Evolutionary conservation across 2,888 invertebrate species (phyloP), one percentile per base, ranked within the genome.

Genomic region (Brassicogethes aeneus): DNA sequence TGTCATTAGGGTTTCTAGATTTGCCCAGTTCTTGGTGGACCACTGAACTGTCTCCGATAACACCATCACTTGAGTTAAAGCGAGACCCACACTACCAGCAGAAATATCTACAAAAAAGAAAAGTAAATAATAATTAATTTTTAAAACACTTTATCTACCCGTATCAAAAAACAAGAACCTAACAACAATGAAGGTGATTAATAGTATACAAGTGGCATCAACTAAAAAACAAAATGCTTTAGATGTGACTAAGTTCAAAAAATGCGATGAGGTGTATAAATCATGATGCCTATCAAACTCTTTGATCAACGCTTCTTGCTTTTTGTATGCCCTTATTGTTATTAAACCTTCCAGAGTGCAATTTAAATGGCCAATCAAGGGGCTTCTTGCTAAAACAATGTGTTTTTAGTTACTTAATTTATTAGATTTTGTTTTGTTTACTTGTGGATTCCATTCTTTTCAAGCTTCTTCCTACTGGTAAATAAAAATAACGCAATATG

Each of bases 11-110:
- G 86, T 89, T 63, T 65, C 65, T 13, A 61, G 64, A 63, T 92
- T 92, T 0, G 92, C 87, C 51, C 89, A 89, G 64, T 91, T 90
- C 2, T 92, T 72, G 23, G 77, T 69, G 2, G 71, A 73, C 73
- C 73, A 75, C 58, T 76, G 75, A 52, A 76, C 48, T 64, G 69
- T 64, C n/a, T 82, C 82, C 0, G 83, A 84, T 42, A 87, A 72
- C 0, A 79, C 77, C 66, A 86, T 82, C n/a, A 83, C 81, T 60
- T 87, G 84, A 0, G 85, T 85, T 44, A 87, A 82, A 10, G 85
- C 86, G 38, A 87, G 62, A 17, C 54, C 56, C 0, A 55, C 48
- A 40, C 50, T 45, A 13, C 56, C 56, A 8, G 51, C 55, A 29
- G 47, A 41, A 7, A 43, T 49, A 23, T 43, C 56, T 54, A 34